These are phyloP conservation scores for Crotalus viridis DNA, from an alignment of 2,113 vertebrate genomes.

Conservation along the genomic window DNA sequence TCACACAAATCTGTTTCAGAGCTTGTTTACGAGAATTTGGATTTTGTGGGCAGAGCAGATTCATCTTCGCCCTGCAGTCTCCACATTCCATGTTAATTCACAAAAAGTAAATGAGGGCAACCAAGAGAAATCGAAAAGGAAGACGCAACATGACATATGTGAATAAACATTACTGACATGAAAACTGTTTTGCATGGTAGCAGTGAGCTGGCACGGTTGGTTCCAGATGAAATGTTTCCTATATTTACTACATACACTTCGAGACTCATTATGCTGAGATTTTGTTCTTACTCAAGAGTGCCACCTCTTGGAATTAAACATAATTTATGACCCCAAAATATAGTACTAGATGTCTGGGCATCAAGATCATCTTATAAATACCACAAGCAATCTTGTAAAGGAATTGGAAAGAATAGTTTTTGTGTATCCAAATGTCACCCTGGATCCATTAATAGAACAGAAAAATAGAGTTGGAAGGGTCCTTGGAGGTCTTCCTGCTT, in stretches of 20 bases:
- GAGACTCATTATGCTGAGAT: background rate
- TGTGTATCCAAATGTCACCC: background rate
- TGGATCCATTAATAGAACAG: background rate
- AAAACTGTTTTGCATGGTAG: background rate
- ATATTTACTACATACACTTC: background rate
- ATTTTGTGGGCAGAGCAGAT: background rate
- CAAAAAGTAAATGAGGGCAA: background rate
- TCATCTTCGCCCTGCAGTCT: background rate
- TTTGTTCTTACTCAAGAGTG: background rate
- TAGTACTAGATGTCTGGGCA: background rate
- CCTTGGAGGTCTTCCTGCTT: no score
- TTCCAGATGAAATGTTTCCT: conserved; percentile 9
- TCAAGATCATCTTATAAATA: background rate
- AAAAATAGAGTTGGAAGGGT: no score
- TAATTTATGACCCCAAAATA: background rate
- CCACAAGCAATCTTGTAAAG: background rate
- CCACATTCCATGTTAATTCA: background rate
- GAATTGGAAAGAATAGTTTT: background rate
- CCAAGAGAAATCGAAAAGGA: background rate
- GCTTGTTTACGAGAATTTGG: background rate
- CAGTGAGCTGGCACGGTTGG: background rate
- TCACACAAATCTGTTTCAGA: background rate
- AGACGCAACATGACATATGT: background rate
- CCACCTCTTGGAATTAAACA: conserved; percentile 1
- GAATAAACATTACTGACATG: background rate